phyloP scores from a whole-genome alignment of 2,888 invertebrate genomes.

The Synanthedon formicaeformis region DNA sequence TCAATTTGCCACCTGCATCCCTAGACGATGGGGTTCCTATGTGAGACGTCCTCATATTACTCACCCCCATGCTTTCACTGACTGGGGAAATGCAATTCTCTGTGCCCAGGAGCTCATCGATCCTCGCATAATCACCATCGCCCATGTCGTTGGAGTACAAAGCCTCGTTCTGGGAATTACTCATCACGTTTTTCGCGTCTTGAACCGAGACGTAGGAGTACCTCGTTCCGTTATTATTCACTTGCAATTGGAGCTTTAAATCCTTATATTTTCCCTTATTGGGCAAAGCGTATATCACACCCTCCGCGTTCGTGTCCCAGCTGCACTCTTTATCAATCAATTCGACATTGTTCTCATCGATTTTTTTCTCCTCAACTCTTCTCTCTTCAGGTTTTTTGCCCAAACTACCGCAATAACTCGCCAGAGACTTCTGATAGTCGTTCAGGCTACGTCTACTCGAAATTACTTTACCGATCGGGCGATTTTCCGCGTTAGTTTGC shows the following conservation, averaged over 20 bases:
- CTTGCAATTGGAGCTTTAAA: constrained; percentile 57
- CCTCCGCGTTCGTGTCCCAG: constrained; percentile 69
- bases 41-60: constrained; percentile 55
- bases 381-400: constrained; percentile 27
- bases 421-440: constrained; percentile 54
- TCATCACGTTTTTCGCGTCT: constrained; percentile 59
- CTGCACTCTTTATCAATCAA: constrained; percentile 70
- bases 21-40: constrained; percentile 35
- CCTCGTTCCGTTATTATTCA: constrained; percentile 59
- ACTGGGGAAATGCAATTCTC: constrained; percentile 61
- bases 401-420: constrained; percentile 42
- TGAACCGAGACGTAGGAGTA: constrained; percentile 63
- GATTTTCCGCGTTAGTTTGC: constrained; percentile 43
- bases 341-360: constrained; percentile 54
- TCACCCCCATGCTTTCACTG: constrained; percentile 27
- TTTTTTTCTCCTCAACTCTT: constrained; percentile 28
- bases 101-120: constrained; percentile 52
- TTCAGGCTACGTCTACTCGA: constrained; percentile 59
- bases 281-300: constrained; percentile 62
- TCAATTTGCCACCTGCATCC: constrained; percentile 36
- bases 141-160: constrained; percentile 53
- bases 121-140: constrained; percentile 59
- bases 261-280: constrained; percentile 67
- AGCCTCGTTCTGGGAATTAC: constrained; percentile 59
- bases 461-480: constrained; percentile 56